phyloP scores from a whole-genome alignment of 2,888 invertebrate species.

The Calameuta filiformis region DNA sequence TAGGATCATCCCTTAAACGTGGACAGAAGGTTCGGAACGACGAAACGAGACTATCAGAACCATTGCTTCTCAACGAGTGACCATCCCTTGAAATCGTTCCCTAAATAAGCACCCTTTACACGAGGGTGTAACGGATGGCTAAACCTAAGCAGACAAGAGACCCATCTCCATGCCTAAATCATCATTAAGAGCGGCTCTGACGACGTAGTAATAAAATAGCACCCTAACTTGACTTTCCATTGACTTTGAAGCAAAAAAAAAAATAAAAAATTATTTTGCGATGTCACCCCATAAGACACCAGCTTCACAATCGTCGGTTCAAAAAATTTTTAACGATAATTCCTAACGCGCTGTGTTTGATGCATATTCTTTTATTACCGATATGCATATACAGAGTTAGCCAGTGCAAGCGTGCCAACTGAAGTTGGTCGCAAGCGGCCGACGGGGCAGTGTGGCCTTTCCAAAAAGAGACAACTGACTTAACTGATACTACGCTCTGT shows the following conservation, averaged over 20 bases:
- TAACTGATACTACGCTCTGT: too few species aligned
- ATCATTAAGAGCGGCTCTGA: neutral
- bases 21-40: neutral
- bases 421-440: too few species aligned
- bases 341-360: too few species aligned
- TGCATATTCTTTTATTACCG: too few species aligned
- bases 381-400: too few species aligned
- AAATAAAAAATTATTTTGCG: neutral
- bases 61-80: neutral
- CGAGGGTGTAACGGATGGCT: neutral
- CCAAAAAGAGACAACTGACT: too few species aligned
- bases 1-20: neutral
- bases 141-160: neutral
- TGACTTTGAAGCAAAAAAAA: neutral
- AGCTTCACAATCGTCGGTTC: too few species aligned
- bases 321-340: too few species aligned
- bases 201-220: neutral
- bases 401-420: too few species aligned
- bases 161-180: neutral
- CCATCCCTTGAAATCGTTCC: neutral
- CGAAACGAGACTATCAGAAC: neutral
- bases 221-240: neutral
- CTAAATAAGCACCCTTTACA: neutral
- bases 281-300: too few species aligned
- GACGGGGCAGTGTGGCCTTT: too few species aligned